Percentiles rank a stretch among this genome's conserved stretches.
Conservation (phyloP, 2,797 vertebrate species). For the Mus caroli region DNA sequence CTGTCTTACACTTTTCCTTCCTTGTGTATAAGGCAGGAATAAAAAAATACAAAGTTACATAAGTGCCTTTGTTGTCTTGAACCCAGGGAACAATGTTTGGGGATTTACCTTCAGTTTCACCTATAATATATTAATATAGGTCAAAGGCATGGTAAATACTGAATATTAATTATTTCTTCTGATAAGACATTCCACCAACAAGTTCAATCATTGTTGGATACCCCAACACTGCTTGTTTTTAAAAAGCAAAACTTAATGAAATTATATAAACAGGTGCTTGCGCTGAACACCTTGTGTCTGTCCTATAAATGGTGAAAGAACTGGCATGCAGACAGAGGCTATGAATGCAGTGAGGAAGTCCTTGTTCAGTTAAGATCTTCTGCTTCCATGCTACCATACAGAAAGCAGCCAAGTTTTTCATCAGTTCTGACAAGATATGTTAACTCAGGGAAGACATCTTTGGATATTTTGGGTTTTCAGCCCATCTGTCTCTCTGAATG, state of each 20-base stretch:
- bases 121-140: slow-evolving; percentile 31
- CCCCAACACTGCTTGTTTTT: not conserved
- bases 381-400: not conserved
- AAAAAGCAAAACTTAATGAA: slow-evolving; percentile 59
- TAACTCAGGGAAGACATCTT: slow-evolving; percentile 64
- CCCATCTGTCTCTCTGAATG: slow-evolving; percentile 72
- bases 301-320: slow-evolving; percentile 74
- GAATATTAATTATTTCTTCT: slow-evolving; percentile 71
- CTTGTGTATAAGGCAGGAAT: slow-evolving; percentile 20
- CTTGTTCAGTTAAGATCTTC: slow-evolving; percentile 61
- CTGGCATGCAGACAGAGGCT: slow-evolving; percentile 46
- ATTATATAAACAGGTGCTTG: slow-evolving; percentile 47
- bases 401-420: slow-evolving; percentile 60
- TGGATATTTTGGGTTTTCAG: slow-evolving; percentile 70
- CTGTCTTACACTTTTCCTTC: not conserved
- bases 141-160: slow-evolving; percentile 29
- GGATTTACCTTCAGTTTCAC: slow-evolving; percentile 42
- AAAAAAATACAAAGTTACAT: slow-evolving; percentile 10
- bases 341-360: slow-evolving; percentile 56
- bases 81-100: not conserved
- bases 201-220: slow-evolving; percentile 62
- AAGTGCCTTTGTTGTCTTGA: slow-evolving; percentile 24
- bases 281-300: not conserved
- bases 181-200: slow-evolving; percentile 40
- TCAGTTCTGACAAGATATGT: slow-evolving; percentile 63